A percentile compares a stretch with the other conserved stretches of the same genome.
These are phyloP conservation scores for Maniola jurtina DNA, from an alignment of 1,140 invertebrate genomes.

Conservation along the genomic window DNA sequence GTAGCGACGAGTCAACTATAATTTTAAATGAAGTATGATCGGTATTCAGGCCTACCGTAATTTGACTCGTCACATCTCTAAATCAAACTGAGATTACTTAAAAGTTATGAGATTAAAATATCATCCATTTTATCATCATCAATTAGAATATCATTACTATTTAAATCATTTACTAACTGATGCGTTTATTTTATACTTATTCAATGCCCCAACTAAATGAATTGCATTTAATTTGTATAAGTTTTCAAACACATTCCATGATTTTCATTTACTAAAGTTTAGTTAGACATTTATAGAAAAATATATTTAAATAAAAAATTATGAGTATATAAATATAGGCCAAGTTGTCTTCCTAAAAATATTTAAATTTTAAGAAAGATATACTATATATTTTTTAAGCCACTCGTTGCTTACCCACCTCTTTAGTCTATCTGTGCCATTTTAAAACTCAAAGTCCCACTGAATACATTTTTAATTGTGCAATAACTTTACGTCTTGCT, in stretches of 20 bases:
- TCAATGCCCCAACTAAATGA: slow-evolving; percentile 19
- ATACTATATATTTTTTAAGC: slow-evolving; percentile 41
- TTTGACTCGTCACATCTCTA: background rate
- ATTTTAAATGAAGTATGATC: background rate
- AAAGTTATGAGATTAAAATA: background rate
- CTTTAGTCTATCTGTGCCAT: slow-evolving; percentile 34
- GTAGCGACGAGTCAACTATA: no score
- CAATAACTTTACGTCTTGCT: slow-evolving; percentile 26
- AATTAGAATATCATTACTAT: background rate
- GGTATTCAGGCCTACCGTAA: background rate
- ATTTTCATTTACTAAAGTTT: background rate
- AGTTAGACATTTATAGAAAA: slow-evolving; percentile 1
- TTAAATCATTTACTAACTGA: background rate
- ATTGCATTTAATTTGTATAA: slow-evolving; percentile 32
- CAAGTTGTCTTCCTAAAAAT: slow-evolving; percentile 55
- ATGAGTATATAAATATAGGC: slow-evolving; percentile 24
- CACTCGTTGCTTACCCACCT: slow-evolving; percentile 51
- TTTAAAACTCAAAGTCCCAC: slow-evolving; percentile 20
- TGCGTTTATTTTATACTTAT: background rate
- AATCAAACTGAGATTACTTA: background rate
- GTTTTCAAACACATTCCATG: slow-evolving; percentile 20
- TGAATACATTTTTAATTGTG: slow-evolving; percentile 30
- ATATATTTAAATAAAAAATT: slow-evolving; percentile 8
- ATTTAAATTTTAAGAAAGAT: slow-evolving; percentile 41
- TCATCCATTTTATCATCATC: background rate